Conservation (phyloP, 2,797 vertebrate species). For the Notamacropus eugenii region DNA sequence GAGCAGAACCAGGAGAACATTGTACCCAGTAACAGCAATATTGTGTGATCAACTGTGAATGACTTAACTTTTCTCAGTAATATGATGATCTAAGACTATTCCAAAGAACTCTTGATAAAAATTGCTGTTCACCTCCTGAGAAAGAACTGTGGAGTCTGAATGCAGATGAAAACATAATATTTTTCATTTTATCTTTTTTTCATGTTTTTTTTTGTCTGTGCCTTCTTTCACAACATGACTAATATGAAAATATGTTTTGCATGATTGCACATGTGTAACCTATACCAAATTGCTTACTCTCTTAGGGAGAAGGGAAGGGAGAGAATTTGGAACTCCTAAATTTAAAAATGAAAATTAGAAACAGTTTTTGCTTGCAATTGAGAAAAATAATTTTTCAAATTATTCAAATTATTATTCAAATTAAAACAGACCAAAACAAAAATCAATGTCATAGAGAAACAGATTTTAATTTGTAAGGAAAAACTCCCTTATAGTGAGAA, state of each 20-base stretch:
- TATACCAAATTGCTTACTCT: background rate
- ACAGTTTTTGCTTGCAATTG: background rate
- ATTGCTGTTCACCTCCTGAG: background rate
- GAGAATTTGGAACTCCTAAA: background rate
- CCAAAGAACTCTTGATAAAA: background rate
- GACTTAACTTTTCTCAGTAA: background rate
- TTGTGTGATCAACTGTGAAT: background rate
- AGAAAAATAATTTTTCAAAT: background rate
- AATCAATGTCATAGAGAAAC: background rate
- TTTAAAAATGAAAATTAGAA: background rate
- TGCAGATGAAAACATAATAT: background rate
- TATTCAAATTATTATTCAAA: background rate
- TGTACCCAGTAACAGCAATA: background rate
- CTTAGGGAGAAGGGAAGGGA: background rate
- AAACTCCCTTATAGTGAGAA: background rate
- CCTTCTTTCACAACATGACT: background rate
- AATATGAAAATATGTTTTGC: background rate
- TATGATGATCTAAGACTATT: background rate
- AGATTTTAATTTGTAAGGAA: background rate
- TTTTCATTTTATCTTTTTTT: background rate
- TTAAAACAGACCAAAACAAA: background rate
- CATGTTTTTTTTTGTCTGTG: background rate
- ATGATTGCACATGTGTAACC: background rate
- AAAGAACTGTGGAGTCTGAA: background rate
- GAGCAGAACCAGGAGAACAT: background rate